Evolutionary conservation across 2,888 invertebrate species (phyloP).

Genomic region (Magallana nippona): DNA sequence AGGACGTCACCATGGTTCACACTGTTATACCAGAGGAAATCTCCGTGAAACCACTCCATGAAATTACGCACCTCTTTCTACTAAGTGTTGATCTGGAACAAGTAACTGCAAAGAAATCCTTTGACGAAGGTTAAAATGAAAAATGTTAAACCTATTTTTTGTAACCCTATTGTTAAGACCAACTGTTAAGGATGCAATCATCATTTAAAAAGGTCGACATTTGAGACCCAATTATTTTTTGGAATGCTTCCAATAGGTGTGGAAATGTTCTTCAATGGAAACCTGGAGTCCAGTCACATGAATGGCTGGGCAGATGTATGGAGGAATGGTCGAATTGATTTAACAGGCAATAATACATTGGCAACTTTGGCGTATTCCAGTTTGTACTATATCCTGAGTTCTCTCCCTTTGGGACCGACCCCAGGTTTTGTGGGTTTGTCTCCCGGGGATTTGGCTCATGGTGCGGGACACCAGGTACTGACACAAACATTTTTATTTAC

Average conservation of each 20-base stretch:
- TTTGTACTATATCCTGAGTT: conserved; percentile 77
- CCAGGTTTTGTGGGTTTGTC: conserved; percentile 76
- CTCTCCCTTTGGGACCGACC: conserved; percentile 70
- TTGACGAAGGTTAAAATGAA: conserved; percentile 43
- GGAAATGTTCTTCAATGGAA: conserved; percentile 52
- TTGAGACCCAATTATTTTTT: neutral
- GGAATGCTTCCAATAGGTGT: conserved; percentile 52
- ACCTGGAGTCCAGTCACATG: conserved; percentile 66
- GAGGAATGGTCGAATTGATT: conserved; percentile 73
- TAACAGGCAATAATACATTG: conserved; percentile 69
- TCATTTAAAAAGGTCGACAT: too few species aligned
- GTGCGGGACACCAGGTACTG: conserved; percentile 50
- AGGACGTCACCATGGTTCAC: conserved; percentile 41
- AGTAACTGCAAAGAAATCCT: neutral
- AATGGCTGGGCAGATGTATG: conserved; percentile 72
- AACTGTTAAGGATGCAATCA: too few species aligned
- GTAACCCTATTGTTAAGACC: too few species aligned
- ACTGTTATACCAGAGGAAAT: conserved; percentile 36
- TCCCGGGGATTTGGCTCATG: conserved; percentile 77
- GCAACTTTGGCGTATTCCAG: conserved; percentile 71
- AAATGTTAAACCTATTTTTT: too few species aligned
- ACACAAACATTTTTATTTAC: too few species aligned
- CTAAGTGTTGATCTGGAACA: conserved; percentile 27
- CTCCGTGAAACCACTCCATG: neutral
- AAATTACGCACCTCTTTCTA: conserved; percentile 29